Percentiles rank a stretch among this genome's conserved stretches.
These are phyloP conservation scores for Drosophila pallidifrons DNA, from an alignment of 1,140 invertebrate species.

Conservation along the genomic window DNA sequence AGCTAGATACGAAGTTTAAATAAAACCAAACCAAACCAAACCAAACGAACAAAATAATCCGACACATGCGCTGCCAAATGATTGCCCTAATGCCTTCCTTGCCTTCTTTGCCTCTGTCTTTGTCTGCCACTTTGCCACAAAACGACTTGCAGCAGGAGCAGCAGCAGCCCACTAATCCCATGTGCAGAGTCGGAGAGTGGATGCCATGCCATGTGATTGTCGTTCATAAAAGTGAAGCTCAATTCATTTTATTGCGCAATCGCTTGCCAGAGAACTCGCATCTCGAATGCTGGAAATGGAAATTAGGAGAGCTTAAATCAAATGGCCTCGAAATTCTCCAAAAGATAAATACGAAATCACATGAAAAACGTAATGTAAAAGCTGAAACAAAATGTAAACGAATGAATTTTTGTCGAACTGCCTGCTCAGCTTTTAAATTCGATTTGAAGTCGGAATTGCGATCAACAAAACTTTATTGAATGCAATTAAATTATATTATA, in stretches of 20 bases:
- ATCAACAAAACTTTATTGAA: too few relatives aligned
- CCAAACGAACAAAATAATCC: slow-evolving; percentile 76
- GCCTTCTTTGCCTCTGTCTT: background rate
- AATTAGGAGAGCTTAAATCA: slow-evolving; percentile 53
- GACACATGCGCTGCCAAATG: slow-evolving; percentile 80
- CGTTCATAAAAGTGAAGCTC: slow-evolving; percentile 60
- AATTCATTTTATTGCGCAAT: slow-evolving; percentile 73
- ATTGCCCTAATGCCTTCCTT: slow-evolving; percentile 58
- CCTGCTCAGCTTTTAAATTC: too few relatives aligned
- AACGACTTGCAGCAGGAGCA: background rate
- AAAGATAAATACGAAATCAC: slow-evolving; percentile 16
- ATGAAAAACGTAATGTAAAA: background rate
- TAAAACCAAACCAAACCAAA: slow-evolving; percentile 47
- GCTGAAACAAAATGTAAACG: background rate
- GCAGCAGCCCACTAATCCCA: slow-evolving; percentile 57
- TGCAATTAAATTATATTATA: too few relatives aligned
- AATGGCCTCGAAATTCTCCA: slow-evolving; percentile 14
- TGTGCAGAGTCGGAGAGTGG: slow-evolving; percentile 34
- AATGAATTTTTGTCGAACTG: background rate
- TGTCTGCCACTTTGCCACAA: slow-evolving; percentile 5
- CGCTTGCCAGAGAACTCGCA: background rate
- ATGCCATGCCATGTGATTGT: slow-evolving; percentile 43
- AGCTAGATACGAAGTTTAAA: slow-evolving; percentile 63
- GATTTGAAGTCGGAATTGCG: too few relatives aligned
- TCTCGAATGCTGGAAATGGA: slow-evolving; percentile 2